Conservation (phyloP, 1,140 invertebrate genomes). For the Heliconius hewitsoni region DNA sequence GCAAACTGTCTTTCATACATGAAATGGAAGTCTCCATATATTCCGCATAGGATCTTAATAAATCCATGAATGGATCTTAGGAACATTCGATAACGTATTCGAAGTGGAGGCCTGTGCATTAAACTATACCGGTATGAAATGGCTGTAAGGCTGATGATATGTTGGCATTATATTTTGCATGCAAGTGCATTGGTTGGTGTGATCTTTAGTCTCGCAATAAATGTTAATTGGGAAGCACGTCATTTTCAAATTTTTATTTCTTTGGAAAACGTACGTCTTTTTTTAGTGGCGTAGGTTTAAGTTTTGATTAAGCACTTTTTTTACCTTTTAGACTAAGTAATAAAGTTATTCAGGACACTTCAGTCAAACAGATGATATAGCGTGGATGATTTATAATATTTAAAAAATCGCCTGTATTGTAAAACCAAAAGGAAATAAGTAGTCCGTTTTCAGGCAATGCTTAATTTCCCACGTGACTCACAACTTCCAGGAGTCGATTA, state of each 20-base stretch:
- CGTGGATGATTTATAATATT: background rate
- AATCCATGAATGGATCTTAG: background rate
- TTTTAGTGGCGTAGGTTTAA: too few relatives aligned
- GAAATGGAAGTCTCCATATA: constrained; percentile 13
- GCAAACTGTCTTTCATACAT: constrained; percentile 25
- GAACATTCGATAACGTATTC: constrained; percentile 23
- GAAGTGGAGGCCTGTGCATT: constrained; percentile 11
- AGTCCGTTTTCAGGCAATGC: background rate
- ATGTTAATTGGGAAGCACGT: too few relatives aligned
- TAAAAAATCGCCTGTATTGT: background rate
- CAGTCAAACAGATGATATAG: too few relatives aligned
- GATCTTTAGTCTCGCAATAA: too few relatives aligned
- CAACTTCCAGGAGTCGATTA: background rate
- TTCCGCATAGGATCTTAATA: constrained; percentile 21
- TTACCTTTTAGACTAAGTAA: too few relatives aligned
- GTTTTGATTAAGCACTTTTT: too few relatives aligned
- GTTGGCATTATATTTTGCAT: too few relatives aligned
- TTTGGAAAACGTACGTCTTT: too few relatives aligned
- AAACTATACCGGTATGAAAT: background rate
- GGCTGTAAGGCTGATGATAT: background rate
- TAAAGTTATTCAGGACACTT: too few relatives aligned
- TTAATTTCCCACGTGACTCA: background rate
- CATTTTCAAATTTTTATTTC: too few relatives aligned
- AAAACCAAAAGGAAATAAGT: background rate
- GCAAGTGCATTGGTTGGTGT: too few relatives aligned